Evolutionary conservation across 1,140 invertebrate genomes (phyloP).

Genomic region (Neoseiulus cucumeris): DNA sequence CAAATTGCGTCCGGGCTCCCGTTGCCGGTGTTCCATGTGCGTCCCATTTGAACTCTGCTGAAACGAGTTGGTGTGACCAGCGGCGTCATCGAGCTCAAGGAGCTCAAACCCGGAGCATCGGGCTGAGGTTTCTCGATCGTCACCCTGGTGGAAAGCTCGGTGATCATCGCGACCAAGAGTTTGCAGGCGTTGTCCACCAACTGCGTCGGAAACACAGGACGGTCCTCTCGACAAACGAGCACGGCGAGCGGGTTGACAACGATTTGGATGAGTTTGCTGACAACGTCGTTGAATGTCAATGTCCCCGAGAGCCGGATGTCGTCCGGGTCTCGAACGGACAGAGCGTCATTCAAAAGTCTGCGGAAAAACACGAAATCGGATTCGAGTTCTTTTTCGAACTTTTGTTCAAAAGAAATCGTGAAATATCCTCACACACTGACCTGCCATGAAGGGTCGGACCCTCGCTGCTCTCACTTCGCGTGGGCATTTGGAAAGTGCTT

Average conservation of each 20-base stretch:
- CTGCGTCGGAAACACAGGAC: constrained; percentile 23
- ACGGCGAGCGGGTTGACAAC: not conserved
- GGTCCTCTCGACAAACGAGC: not conserved
- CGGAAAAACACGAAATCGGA: not conserved
- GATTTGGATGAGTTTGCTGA: not conserved
- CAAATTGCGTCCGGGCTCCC: constrained; percentile 90
- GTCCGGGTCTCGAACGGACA: not conserved
- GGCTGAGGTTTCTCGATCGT: constrained; percentile 23
- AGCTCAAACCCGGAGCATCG: constrained; percentile 7
- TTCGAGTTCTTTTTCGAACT: not conserved
- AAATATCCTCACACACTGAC: not conserved
- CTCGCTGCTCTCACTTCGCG: not conserved
- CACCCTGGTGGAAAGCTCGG: constrained; percentile 64
- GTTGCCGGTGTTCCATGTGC: constrained; percentile 90
- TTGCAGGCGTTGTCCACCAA: constrained; percentile 66
- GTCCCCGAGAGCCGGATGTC: not conserved
- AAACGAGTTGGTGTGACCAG: constrained; percentile 73
- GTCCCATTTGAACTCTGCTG: constrained; percentile 59
- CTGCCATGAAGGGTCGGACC: not conserved
- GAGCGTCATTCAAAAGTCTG: not conserved
- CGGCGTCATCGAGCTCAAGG: constrained; percentile 34
- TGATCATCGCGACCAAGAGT: constrained; percentile 57
- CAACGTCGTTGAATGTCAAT: not conserved
- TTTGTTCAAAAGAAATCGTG: not conserved
- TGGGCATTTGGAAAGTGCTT: not conserved